Percentiles rank a stretch among this genome's conserved stretches.
Conservation (phyloP, 2,113 vertebrate species). For the Hydrochoerus hydrochaeris region DNA sequence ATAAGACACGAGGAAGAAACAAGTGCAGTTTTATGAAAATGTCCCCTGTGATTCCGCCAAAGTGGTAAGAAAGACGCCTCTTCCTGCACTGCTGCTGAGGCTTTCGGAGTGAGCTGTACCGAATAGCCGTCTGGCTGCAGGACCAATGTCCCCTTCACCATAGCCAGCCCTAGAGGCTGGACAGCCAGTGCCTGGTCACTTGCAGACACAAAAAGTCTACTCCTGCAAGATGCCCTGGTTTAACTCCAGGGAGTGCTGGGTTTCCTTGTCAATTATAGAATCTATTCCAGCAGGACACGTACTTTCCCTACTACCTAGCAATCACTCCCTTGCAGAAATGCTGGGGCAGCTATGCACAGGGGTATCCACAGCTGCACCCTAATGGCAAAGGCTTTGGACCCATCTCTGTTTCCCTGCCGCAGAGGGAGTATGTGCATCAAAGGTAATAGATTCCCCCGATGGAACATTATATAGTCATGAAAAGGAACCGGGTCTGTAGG, state of each 20-base stretch:
- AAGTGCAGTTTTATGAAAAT: not conserved
- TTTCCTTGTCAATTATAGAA: not conserved
- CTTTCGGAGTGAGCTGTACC: not conserved
- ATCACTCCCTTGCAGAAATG: not conserved
- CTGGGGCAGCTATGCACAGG: fast-evolving
- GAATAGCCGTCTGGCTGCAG: not conserved
- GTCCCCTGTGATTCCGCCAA: not conserved
- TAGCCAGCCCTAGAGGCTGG: not conserved
- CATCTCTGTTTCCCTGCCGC: not conserved
- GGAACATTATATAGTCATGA: not conserved
- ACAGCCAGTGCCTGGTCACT: not conserved
- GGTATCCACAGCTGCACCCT: fast-evolving
- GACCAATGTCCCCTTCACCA: not conserved
- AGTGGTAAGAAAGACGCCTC: not conserved
- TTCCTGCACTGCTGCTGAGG: not conserved
- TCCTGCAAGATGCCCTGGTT: not conserved
- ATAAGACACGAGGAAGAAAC: not conserved
- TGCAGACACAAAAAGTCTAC: not conserved
- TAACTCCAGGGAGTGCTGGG: not conserved
- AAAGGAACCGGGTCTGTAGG: not conserved
- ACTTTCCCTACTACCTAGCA: not conserved
- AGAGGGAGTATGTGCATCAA: fast-evolving
- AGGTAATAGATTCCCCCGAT: not conserved
- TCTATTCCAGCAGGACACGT: not conserved
- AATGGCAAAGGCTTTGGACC: not conserved